Percentiles rank a stretch among this genome's conserved stretches.
Evolutionary conservation across 2,888 invertebrate species (phyloP).

Genomic region (Erebia ligea): DNA sequence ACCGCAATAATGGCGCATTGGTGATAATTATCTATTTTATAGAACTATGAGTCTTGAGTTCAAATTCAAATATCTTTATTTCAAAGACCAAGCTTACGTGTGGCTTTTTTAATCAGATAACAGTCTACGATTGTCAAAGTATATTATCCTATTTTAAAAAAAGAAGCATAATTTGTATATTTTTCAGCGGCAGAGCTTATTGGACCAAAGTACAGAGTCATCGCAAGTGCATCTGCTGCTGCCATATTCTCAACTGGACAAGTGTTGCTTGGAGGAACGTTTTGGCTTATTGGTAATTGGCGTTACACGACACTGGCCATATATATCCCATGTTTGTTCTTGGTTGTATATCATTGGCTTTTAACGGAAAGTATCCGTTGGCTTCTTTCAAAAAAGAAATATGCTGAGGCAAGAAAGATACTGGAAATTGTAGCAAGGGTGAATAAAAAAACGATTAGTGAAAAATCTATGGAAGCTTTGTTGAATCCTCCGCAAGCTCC

Average conservation of each 20-base stretch:
- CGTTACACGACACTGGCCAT: constrained; percentile 81
- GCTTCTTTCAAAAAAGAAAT: constrained; percentile 86
- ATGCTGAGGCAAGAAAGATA: constrained; percentile 83
- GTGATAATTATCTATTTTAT: too few relatives aligned
- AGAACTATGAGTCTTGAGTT: too few relatives aligned
- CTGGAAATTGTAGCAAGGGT: constrained; percentile 52
- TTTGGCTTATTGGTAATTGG: constrained; percentile 88
- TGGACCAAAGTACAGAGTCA: constrained; percentile 85
- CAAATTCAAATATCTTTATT: too few relatives aligned
- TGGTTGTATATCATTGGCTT: constrained; percentile 86
- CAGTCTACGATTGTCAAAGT: too few relatives aligned
- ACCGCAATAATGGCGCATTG: too few relatives aligned
- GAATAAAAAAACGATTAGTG: constrained; percentile 83
- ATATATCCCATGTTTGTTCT: constrained; percentile 86
- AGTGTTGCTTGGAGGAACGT: constrained; percentile 84
- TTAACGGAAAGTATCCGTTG: constrained; percentile 87
- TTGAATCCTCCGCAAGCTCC: background rate
- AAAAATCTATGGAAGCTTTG: constrained; percentile 62
- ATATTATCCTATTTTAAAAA: background rate
- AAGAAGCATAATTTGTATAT: background rate
- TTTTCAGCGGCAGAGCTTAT: constrained; percentile 85
- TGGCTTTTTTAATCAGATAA: too few relatives aligned
- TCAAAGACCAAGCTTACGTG: too few relatives aligned
- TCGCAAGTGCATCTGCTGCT: constrained; percentile 86
- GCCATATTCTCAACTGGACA: constrained; percentile 89